Evolutionary conservation across 2,888 invertebrate species (phyloP).

Genomic region (Caenorhabditis becei): DNA sequence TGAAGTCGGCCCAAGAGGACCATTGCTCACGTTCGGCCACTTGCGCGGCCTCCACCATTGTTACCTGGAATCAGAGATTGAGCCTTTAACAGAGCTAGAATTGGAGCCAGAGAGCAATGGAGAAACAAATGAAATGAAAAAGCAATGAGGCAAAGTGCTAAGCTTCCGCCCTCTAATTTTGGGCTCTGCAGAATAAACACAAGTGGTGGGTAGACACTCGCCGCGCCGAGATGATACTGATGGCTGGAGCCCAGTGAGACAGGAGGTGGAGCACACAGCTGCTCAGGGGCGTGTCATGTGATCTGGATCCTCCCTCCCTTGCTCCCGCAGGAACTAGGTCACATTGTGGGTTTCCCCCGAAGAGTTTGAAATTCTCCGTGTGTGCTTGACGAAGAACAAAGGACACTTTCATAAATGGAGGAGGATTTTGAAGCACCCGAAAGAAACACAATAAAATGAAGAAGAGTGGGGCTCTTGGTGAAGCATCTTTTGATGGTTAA

Average conservation of each 20-base stretch:
- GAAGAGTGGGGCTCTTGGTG: conserved; percentile 32
- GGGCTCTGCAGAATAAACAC: no score
- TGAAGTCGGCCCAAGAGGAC: conserved; percentile 93
- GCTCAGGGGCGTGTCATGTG: conserved; percentile 5
- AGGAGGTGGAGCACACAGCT: conserved; percentile 51
- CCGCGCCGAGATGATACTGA: background rate
- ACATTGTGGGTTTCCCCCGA: no score
- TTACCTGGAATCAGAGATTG: conserved; percentile 17
- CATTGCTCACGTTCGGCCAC: conserved; percentile 87
- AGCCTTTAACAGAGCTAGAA: no score
- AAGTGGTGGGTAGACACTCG: no score
- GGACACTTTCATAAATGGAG: no score
- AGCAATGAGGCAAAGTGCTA: background rate
- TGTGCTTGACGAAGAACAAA: no score
- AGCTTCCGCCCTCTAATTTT: background rate
- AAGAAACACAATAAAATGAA: conserved; percentile 45
- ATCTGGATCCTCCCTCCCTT: no score
- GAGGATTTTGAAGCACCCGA: no score
- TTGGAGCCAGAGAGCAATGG: no score
- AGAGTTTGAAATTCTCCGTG: no score
- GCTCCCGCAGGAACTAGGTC: conserved; percentile 1
- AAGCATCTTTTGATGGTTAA: conserved; percentile 28
- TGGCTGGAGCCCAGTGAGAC: conserved; percentile 23
- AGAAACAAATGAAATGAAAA: background rate
- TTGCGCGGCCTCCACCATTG: conserved; percentile 54